Percentiles rank a stretch among this genome's conserved stretches.
Evolutionary conservation across 2,888 invertebrate species (phyloP).

Genomic region (Pycnomerus fuliginosus): DNA sequence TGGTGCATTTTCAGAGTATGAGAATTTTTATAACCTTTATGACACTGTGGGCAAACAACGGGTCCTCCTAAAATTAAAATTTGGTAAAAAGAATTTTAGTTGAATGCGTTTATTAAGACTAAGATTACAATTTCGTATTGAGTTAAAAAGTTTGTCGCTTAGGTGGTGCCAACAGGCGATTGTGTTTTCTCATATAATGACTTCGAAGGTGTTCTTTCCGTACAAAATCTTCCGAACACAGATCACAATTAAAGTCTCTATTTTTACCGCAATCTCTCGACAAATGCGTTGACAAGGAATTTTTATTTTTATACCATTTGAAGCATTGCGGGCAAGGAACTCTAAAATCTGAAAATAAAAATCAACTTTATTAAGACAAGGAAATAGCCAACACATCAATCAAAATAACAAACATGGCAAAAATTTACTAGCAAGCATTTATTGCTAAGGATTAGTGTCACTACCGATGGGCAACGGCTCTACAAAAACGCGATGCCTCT

Average conservation of each 20-base stretch:
- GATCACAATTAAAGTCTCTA: conserved; percentile 40
- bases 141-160: too few relatives aligned
- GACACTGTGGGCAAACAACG: conserved; percentile 10
- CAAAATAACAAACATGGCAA: too few relatives aligned
- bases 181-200: conserved; percentile 7
- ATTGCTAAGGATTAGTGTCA: too few relatives aligned
- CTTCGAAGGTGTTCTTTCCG: conserved; percentile 7
- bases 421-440: too few relatives aligned
- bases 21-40: conserved; percentile 13
- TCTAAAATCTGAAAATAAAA: conserved; percentile 2
- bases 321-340: conserved; percentile 41
- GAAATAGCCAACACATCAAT: too few relatives aligned
- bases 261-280: conserved; percentile 51
- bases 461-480: too few relatives aligned
- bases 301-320: conserved; percentile 40
- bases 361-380: background rate
- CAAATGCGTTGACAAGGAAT: conserved; percentile 42
- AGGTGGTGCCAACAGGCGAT: too few relatives aligned
- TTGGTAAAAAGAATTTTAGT: too few relatives aligned
- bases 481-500: conserved; percentile 21
- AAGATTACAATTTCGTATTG: too few relatives aligned
- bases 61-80: conserved; percentile 16
- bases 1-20: conserved; percentile 42
- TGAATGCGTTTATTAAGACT: too few relatives aligned
- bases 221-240: conserved; percentile 3